Percentiles rank a stretch among this genome's conserved stretches.
Evolutionary conservation across 2,797 vertebrate genomes (phyloP).

Genomic region (Acrossocheilus fasciatus): DNA sequence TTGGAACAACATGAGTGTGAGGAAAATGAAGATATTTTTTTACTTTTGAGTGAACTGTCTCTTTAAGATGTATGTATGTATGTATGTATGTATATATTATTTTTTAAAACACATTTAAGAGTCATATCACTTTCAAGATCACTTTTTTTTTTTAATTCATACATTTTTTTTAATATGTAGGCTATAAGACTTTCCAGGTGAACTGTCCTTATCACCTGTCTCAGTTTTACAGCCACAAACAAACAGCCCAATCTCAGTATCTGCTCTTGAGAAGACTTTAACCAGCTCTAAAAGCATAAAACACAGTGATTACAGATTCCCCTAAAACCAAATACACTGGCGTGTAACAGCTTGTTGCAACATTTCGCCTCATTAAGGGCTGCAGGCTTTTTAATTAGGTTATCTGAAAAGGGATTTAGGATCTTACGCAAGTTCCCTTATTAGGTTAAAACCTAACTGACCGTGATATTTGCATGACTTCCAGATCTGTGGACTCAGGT

Average conservation of each 20-base stretch:
- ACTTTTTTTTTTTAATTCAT: too few relatives aligned
- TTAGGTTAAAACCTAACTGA: slow-evolving; percentile 61
- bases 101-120: too few relatives aligned
- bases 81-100: background rate
- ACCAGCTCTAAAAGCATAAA: slow-evolving; percentile 44
- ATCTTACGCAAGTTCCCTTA: slow-evolving; percentile 60
- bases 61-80: too few relatives aligned
- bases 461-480: slow-evolving; percentile 45
- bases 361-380: slow-evolving; percentile 28
- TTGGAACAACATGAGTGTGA: background rate
- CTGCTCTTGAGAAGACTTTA: slow-evolving; percentile 38
- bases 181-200: background rate
- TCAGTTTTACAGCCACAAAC: slow-evolving; percentile 30
- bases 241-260: slow-evolving; percentile 15
- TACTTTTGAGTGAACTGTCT: too few relatives aligned
- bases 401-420: slow-evolving; percentile 58
- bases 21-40: background rate
- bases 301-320: background rate
- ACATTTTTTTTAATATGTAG: background rate
- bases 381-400: slow-evolving; percentile 31
- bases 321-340: background rate
- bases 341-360: background rate
- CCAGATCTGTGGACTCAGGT: slow-evolving; percentile 60
- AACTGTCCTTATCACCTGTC: background rate
- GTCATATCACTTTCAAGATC: too few relatives aligned